Evolutionary conservation across 2,113 vertebrate genomes (phyloP).

Genomic region (Ginglymostoma cirratum): DNA sequence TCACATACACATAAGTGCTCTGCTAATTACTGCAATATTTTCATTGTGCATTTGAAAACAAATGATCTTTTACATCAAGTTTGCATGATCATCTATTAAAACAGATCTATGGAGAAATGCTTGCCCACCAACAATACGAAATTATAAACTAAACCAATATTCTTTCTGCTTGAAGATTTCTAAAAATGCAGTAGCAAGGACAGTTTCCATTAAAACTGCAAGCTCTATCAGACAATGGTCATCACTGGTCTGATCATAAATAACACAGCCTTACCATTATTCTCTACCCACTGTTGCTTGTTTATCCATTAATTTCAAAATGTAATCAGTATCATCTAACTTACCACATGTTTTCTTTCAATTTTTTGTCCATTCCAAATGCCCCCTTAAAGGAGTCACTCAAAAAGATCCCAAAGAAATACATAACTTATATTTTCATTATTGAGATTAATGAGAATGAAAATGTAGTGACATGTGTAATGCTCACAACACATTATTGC

Average conservation of each 20-base stretch:
- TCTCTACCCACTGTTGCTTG: neutral
- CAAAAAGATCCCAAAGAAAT: neutral
- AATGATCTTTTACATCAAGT: neutral
- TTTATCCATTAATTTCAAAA: neutral
- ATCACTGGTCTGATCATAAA: neutral
- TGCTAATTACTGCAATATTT: slow-evolving; percentile 1
- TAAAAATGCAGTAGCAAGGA: neutral
- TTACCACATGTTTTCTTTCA: neutral
- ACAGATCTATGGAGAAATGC: neutral
- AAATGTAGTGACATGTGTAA: too few species aligned
- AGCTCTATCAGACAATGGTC: neutral
- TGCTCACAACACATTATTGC: neutral
- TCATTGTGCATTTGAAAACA: neutral
- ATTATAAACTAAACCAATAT: neutral
- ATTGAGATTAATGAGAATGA: neutral
- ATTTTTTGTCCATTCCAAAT: neutral
- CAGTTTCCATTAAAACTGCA: neutral
- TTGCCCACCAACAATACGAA: neutral
- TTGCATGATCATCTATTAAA: neutral
- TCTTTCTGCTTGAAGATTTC: neutral
- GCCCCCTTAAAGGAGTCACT: neutral
- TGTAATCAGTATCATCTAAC: neutral
- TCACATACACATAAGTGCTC: neutral
- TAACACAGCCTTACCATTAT: neutral
- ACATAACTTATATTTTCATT: neutral